phyloP scores from a whole-genome alignment of 2,888 invertebrate genomes.

The Rosalia funebris region DNA sequence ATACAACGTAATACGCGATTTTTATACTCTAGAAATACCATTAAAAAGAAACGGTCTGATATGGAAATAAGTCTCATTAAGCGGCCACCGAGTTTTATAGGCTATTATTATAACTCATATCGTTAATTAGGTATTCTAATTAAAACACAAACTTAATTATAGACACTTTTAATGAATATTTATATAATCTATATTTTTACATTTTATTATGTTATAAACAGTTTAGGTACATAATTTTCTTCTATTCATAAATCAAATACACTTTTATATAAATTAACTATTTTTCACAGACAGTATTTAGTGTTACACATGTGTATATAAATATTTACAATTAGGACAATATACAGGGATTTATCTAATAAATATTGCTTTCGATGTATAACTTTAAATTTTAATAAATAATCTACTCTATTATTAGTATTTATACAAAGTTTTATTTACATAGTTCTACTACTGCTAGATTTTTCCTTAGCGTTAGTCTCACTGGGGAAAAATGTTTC shows the following conservation, averaged over 20 bases:
- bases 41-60: no score
- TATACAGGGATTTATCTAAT: conserved; percentile 44
- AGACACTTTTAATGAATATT: conserved; percentile 44
- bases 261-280: conserved; percentile 27
- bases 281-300: conserved; percentile 23
- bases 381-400: conserved; percentile 46
- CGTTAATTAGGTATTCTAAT: conserved; percentile 33
- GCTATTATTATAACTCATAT: conserved; percentile 6
- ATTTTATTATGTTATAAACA: conserved; percentile 43
- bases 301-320: conserved; percentile 45
- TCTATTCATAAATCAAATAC: conserved; percentile 19
- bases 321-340: conserved; percentile 46
- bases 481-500: not conserved
- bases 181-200: conserved; percentile 47
- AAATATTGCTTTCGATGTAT: conserved; percentile 53
- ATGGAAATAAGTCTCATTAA: no score
- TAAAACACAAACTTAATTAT: conserved; percentile 37
- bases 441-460: conserved; percentile 4
- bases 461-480: not conserved
- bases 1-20: no score
- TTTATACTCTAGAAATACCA: no score
- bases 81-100: no score
- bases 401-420: conserved; percentile 41
- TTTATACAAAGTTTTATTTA: conserved; percentile 30
- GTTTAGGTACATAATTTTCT: conserved; percentile 38